Evolutionary conservation across 2,888 invertebrate species (phyloP).

Genomic region (Dermolepida albohirtum): DNA sequence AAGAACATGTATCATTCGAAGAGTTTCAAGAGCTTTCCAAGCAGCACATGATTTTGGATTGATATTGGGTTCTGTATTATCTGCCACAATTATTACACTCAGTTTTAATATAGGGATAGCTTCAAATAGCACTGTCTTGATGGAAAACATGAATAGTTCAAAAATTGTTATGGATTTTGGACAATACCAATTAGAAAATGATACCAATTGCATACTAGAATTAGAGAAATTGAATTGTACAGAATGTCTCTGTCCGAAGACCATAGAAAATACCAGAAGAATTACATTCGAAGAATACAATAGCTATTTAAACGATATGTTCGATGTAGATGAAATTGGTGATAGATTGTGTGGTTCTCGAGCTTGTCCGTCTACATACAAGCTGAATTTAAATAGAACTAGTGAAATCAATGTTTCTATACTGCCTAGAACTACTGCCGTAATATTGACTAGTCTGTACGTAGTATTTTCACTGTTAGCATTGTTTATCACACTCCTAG

Average conservation of each 20-base stretch:
- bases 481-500: conserved; percentile 64
- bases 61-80: conserved; percentile 68
- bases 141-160: conserved; percentile 24
- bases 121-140: conserved; percentile 9
- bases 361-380: conserved; percentile 66
- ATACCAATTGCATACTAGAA: conserved; percentile 10
- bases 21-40: conserved; percentile 69
- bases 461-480: conserved; percentile 65
- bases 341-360: conserved; percentile 71
- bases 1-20: conserved; percentile 63
- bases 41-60: conserved; percentile 71
- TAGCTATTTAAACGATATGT: conserved; percentile 65
- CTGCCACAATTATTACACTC: conserved; percentile 63
- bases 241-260: conserved; percentile 16
- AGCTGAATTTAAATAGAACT: conserved; percentile 43
- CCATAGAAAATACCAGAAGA: background rate
- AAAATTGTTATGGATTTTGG: conserved; percentile 2
- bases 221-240: conserved; percentile 31
- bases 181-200: conserved; percentile 14
- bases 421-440: conserved; percentile 61
- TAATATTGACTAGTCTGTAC: conserved; percentile 63
- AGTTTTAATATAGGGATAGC: conserved; percentile 51
- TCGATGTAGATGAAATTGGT: conserved; percentile 68
- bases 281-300: conserved; percentile 36
- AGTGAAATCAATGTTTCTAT: conserved; percentile 51